Percentiles rank a stretch among this genome's conserved stretches.
Evolutionary conservation across 2,797 vertebrate species (phyloP).

Genomic region (Carduelis carduelis): DNA sequence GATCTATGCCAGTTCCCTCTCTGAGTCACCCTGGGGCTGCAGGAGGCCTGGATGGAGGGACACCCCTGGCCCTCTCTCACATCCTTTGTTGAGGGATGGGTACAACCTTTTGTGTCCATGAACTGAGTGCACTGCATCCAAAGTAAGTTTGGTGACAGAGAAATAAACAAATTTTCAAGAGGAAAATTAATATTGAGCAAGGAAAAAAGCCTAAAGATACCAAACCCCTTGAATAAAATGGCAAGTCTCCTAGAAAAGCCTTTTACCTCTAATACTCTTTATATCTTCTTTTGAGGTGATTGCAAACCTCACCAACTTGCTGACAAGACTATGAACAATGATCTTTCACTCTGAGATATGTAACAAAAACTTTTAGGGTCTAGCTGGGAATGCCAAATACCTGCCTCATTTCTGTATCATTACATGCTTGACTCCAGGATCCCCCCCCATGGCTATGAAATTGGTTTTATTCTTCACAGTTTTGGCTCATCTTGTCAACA

Average conservation of each 20-base stretch:
- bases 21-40: not conserved
- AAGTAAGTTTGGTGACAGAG: not conserved
- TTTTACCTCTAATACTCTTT: not conserved
- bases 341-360: slow-evolving; percentile 14
- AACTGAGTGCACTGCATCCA: not conserved
- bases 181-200: not conserved
- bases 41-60: fast-evolving
- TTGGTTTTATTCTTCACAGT: not conserved
- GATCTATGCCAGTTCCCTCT: not conserved
- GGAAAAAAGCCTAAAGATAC: not conserved
- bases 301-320: not conserved
- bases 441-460: not conserved
- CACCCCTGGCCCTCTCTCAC: not conserved
- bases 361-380: slow-evolving; percentile 16
- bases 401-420: not conserved
- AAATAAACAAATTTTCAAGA: not conserved
- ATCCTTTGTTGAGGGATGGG: not conserved
- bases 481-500: not conserved
- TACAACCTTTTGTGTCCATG: not conserved
- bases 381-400: slow-evolving; percentile 17
- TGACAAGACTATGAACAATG: not conserved
- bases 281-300: not conserved
- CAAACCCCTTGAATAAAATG: not conserved
- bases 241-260: not conserved
- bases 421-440: not conserved